Conservation (phyloP, 2,888 invertebrate species). For the Coelogynopora nodosa region DNA sequence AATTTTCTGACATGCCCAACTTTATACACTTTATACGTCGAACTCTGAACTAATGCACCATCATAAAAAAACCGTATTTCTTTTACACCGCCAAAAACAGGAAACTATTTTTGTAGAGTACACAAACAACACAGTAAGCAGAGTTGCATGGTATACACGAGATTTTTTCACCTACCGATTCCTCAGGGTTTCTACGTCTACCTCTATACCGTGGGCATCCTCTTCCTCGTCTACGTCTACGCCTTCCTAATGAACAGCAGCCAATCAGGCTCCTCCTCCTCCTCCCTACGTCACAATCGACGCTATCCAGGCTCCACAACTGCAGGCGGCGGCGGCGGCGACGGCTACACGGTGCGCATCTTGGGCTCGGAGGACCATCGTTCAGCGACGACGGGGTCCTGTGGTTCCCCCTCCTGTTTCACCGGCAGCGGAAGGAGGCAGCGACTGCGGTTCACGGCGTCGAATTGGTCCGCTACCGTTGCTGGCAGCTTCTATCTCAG, state of each 20-base stretch:
- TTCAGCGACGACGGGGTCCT: neutral
- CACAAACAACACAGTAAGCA: too few species aligned
- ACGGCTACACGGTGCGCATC: neutral
- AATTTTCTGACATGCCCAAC: too few species aligned
- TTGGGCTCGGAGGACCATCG: neutral
- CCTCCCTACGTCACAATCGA: neutral
- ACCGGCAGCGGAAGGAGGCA: too few species aligned
- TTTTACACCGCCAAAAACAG: too few species aligned
- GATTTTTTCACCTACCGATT: too few species aligned
- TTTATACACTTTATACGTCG: too few species aligned
- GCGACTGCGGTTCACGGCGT: neutral
- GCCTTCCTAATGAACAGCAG: slow-evolving; percentile 52
- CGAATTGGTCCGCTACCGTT: neutral
- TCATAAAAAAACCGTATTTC: too few species aligned
- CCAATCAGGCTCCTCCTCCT: neutral
- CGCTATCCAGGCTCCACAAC: neutral
- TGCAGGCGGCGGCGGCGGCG: neutral
- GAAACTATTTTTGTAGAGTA: too few species aligned
- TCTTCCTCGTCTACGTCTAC: slow-evolving; percentile 57
- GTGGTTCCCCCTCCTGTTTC: neutral
- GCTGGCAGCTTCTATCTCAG: neutral
- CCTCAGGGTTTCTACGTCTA: slow-evolving; percentile 58
- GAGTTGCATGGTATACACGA: too few species aligned
- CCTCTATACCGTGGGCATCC: slow-evolving; percentile 53
- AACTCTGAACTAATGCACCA: too few species aligned